These are phyloP conservation scores for Microtus pennsylvanicus DNA, from an alignment of 2,113 vertebrate genomes.

Conservation along the genomic window DNA sequence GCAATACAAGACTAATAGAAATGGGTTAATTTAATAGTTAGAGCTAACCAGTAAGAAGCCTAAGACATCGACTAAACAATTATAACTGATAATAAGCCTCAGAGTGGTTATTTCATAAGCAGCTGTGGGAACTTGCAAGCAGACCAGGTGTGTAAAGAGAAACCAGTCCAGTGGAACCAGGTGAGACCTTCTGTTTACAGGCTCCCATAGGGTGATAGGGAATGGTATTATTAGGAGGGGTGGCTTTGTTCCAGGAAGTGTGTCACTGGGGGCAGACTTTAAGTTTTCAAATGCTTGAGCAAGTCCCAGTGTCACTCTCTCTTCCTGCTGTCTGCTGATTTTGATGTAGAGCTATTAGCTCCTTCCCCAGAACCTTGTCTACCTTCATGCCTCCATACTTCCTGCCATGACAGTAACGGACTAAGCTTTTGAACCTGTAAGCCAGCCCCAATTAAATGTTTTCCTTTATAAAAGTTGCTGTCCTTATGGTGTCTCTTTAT, in stretches of 20 bases:
- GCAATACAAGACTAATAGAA: too few relatives aligned
- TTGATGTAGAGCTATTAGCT: background rate
- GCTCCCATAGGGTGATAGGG: too few relatives aligned
- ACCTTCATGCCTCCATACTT: background rate
- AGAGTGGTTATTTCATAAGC: too few relatives aligned
- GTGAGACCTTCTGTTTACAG: too few relatives aligned
- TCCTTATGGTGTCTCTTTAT: background rate
- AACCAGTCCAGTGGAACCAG: too few relatives aligned
- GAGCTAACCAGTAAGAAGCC: too few relatives aligned
- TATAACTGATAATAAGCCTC: too few relatives aligned
- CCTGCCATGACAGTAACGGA: background rate
- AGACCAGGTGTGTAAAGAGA: too few relatives aligned
- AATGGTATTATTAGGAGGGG: background rate
- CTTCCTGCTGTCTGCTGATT: background rate
- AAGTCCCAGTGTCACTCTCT: background rate
- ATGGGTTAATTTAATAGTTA: too few relatives aligned
- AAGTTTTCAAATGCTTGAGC: background rate
- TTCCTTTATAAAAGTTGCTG: background rate
- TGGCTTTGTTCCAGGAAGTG: background rate
- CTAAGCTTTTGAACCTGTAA: background rate
- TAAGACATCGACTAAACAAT: too few relatives aligned
- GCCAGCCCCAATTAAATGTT: background rate
- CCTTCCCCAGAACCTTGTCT: background rate
- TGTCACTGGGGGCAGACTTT: background rate
- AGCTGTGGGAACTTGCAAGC: too few relatives aligned